Evolutionary conservation across 2,888 invertebrate genomes (phyloP), one percentile per base, ranked within the genome.

Genomic region (Apantesis nais): DNA sequence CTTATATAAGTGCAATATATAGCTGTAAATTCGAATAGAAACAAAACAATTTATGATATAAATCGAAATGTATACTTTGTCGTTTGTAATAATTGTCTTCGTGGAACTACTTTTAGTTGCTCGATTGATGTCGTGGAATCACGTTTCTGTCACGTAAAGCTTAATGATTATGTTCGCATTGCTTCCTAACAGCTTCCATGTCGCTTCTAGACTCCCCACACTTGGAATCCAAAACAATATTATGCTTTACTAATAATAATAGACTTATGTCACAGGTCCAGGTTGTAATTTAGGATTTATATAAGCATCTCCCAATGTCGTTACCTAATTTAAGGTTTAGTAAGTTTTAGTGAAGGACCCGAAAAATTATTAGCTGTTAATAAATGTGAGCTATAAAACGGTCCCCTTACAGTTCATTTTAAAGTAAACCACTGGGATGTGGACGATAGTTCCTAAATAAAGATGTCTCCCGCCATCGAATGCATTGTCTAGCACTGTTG

Each of bases 181-280:
- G 92, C 92, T 92, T 92, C 86, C 89, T 87, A 86, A 90, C 86
- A 82, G 92, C 92, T 92, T 92, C 90, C 89, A 87, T 91, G 88
- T 89, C 85, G 88, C 90, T 90, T 88, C 83, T 91, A 90, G 88
- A 86, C 77, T 78, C 81, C 86, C 83, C 83, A 87, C 88, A 86
- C 86, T 85, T 83, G 77, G 82, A 88, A 89, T 86, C 85, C 86
- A 85, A 88, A 88, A 88, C 85, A 83, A 89, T 86, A 80, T 86
- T 83, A 89, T 91, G 90, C 90, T 91, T 91, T 89, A 91, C 88
- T 88, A 88, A 89, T 86, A 83, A 88, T 88, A 83, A 88, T 88
- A 88, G 89, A 90, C 83, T 83, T 87, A 90, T 88, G 92, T 92
- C 92, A 92, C 93, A 91, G 93, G 93, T 93, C 93, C 94, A 93